These are phyloP conservation scores for Oxycera nigricornis DNA, from an alignment of 2,888 invertebrate species.

Conservation along the genomic window DNA sequence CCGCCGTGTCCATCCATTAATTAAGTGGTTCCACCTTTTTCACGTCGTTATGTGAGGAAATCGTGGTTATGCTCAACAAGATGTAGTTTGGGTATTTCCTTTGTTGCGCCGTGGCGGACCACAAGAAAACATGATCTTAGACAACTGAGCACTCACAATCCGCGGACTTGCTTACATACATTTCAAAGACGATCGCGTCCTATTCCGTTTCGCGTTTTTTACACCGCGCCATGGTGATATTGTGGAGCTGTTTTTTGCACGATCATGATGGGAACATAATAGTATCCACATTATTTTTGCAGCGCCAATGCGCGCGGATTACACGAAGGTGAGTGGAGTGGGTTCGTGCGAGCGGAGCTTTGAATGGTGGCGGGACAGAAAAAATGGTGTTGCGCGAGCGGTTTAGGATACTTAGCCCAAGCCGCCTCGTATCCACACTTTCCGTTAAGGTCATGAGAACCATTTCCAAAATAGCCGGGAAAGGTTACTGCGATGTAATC, in stretches of 20 bases:
- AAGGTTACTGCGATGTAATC: too few relatives aligned
- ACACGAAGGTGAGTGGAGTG: not conserved
- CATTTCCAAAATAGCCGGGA: not conserved
- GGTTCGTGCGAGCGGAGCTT: not conserved
- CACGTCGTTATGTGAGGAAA: constrained; percentile 28
- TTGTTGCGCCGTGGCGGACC: not conserved
- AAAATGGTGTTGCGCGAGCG: not conserved
- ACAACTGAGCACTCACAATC: constrained; percentile 14
- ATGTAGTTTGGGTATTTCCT: constrained; percentile 30
- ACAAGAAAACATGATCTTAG: constrained; percentile 28
- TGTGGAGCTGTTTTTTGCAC: constrained; percentile 11
- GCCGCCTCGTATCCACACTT: too few relatives aligned
- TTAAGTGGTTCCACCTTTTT: constrained; percentile 34
- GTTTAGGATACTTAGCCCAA: too few relatives aligned
- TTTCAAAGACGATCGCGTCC: constrained; percentile 30
- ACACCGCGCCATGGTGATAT: not conserved
- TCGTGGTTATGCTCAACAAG: constrained; percentile 34
- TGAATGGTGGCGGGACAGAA: not conserved
- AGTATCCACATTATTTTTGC: not conserved
- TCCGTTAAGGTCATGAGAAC: not conserved
- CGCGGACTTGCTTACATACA: constrained; percentile 3
- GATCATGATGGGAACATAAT: constrained; percentile 31
- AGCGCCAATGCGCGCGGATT: not conserved
- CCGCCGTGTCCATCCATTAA: constrained; percentile 34
- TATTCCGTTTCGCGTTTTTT: not conserved